A percentile compares a stretch with the other conserved stretches of the same genome.
These are phyloP conservation scores for Liopterus haemorrhoidalis DNA, from an alignment of 2,888 invertebrate genomes.

Conservation along the genomic window DNA sequence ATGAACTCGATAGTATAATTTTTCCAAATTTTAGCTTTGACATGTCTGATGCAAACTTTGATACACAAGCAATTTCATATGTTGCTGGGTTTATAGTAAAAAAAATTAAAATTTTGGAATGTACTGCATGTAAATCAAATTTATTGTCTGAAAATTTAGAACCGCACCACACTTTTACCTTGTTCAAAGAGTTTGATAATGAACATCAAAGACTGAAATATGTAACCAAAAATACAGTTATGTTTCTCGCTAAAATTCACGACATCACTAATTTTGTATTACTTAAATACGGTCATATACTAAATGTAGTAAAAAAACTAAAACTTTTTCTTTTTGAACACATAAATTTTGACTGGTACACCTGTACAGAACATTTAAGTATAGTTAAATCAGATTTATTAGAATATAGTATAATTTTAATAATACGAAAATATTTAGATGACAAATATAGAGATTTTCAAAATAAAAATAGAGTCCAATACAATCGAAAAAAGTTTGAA, in stretches of 20 bases:
- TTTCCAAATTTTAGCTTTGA: neutral
- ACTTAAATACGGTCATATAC: neutral
- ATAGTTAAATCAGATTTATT: constrained; percentile 2
- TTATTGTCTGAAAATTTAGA: constrained; percentile 7
- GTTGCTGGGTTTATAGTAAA: constrained; percentile 12
- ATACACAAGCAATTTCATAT: constrained; percentile 11
- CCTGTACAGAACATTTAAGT: constrained; percentile 3
- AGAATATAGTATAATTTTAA: constrained; percentile 5
- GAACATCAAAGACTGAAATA: constrained; percentile 1
- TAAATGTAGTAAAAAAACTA: constrained; percentile 3
- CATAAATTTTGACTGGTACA: constrained; percentile 10
- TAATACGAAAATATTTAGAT: constrained; percentile 4
- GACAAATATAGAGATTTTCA: neutral
- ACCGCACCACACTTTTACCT: constrained; percentile 7
- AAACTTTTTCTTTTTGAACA: constrained; percentile 7
- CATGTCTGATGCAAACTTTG: constrained; percentile 1
- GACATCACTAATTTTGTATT: neutral
- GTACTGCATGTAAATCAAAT: constrained; percentile 6
- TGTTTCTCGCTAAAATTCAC: constrained; percentile 1
- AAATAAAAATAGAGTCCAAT: constrained; percentile 1
- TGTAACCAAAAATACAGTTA: constrained; percentile 5
- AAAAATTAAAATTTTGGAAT: constrained; percentile 3
- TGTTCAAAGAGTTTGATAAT: constrained; percentile 4
- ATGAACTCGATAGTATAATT: neutral
- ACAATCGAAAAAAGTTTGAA: neutral